Conservation (phyloP, 2,888 invertebrate genomes). For the Pristionchus arcanus region DNA sequence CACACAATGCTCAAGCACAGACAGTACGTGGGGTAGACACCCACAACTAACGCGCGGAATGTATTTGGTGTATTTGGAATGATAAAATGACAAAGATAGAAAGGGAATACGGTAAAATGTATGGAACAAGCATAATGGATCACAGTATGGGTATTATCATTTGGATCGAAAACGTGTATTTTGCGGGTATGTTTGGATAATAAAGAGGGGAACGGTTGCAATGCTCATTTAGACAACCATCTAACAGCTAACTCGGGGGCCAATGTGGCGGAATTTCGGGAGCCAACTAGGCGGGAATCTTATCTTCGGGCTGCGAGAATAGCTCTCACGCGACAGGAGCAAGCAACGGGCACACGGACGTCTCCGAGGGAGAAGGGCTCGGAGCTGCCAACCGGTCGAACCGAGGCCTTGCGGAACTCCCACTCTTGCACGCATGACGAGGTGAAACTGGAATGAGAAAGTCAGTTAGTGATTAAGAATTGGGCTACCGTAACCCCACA, state of each 20-base stretch:
- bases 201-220: not conserved
- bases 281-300: not conserved
- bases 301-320: not conserved
- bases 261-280: not conserved
- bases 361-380: slow-evolving; percentile 63
- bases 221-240: too few relatives aligned
- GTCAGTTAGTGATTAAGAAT: not conserved
- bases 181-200: not conserved
- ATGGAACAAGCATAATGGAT: not conserved
- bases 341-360: slow-evolving; percentile 59
- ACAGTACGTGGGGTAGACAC: not conserved
- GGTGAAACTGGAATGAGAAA: slow-evolving; percentile 68
- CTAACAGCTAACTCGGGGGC: not conserved
- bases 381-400: slow-evolving; percentile 65
- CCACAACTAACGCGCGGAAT: not conserved
- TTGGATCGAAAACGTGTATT: not conserved
- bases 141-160: not conserved
- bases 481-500: not conserved
- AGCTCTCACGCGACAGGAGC: not conserved
- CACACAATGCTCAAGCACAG: not conserved
- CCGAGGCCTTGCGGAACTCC: slow-evolving; percentile 69
- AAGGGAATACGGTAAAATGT: not conserved
- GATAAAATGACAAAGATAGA: not conserved
- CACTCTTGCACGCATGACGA: slow-evolving; percentile 76
- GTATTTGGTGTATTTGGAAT: not conserved